A percentile compares a stretch with the other conserved stretches of the same genome.
Conservation (phyloP, 2,797 vertebrate genomes). For the Esox lucius region DNA sequence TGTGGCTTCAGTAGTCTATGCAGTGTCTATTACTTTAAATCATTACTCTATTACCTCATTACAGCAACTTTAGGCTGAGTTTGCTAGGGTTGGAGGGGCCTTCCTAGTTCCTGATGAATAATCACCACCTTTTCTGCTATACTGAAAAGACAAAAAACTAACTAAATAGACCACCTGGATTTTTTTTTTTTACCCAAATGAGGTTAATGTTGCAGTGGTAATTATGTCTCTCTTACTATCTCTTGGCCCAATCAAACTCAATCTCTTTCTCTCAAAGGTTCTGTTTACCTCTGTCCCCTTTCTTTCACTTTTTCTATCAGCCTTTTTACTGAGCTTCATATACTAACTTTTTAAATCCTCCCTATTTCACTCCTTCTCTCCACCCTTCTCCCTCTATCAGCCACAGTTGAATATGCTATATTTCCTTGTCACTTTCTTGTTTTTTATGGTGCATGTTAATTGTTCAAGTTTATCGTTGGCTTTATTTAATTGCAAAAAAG, state of each 20-base stretch:
- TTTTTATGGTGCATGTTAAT: slow-evolving; percentile 75
- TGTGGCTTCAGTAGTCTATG: slow-evolving; percentile 10
- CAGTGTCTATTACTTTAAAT: slow-evolving; percentile 15
- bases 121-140: slow-evolving; percentile 12
- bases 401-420: slow-evolving; percentile 47
- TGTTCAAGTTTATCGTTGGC: slow-evolving; percentile 60
- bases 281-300: not conserved
- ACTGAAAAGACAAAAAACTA: slow-evolving; percentile 21
- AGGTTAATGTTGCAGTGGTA: not conserved
- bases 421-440: slow-evolving; percentile 68
- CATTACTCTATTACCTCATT: slow-evolving; percentile 20
- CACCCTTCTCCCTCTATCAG: slow-evolving; percentile 13
- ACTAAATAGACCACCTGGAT: too few species aligned
- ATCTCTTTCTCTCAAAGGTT: not conserved
- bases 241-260: not conserved
- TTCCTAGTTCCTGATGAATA: slow-evolving; percentile 8
- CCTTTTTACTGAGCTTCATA: slow-evolving; percentile 1
- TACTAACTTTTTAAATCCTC: slow-evolving; percentile 25
- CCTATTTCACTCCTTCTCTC: slow-evolving; percentile 41
- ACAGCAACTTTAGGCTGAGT: not conserved
- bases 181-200: not conserved
- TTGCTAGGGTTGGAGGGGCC: not conserved
- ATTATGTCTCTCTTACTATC: slow-evolving; percentile 2
- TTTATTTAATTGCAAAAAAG: slow-evolving; percentile 73
- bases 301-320: not conserved